Base-by-base conservation (phyloP, 1,140 invertebrate genomes). In the Mycetomoellerius zeteki region DNA sequence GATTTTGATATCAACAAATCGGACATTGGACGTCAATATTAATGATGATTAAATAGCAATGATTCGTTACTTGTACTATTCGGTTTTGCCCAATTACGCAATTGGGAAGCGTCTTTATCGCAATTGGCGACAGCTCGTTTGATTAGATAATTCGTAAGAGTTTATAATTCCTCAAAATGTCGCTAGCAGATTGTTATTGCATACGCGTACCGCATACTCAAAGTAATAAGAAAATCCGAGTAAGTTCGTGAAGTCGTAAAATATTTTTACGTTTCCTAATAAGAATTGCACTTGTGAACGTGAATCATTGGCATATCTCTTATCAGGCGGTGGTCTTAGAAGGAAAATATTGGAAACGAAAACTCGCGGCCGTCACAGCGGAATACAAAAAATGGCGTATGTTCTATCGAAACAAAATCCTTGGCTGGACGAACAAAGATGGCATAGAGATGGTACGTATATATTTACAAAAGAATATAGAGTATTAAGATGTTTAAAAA, bases 331-430 rank as follows among this genome's bases (percentile, higher is more conserved):
- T 99, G 78, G 98, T 99, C 81, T 96, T 99, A 92, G 99, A 99
- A 96, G 99, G 99, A 62, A 99, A 99, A 96, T 99, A 99, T 95
- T 99, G 99, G 99, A 99, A 99, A 96, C 95, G 99, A 94, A 97
- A 99, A 96, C 96, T 99, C 77, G 98, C 99, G 90, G 99, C 98
- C 27, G 99, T 99, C 24, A 99, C 98, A 92, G 98, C 99, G 75
- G 99, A 99, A 96, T 99, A 99, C 96, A 99, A 99, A 96, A 99
- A 99, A 97, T 99, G 99, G 99, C 97, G 99, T 64, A 97, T 98
- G 96, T 99, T 98, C 96, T 98, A 98, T 96, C 97, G 98, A 93
- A 98, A 98, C 95, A 97, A 97, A 94, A 96, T 97, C 92, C 96
- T 97, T 92, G 98, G 97, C 56, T 97, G 97, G 94, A 96, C 96